These are phyloP conservation scores for Meriones unguiculatus DNA, from an alignment of 2,113 vertebrate genomes.

Conservation along the genomic window DNA sequence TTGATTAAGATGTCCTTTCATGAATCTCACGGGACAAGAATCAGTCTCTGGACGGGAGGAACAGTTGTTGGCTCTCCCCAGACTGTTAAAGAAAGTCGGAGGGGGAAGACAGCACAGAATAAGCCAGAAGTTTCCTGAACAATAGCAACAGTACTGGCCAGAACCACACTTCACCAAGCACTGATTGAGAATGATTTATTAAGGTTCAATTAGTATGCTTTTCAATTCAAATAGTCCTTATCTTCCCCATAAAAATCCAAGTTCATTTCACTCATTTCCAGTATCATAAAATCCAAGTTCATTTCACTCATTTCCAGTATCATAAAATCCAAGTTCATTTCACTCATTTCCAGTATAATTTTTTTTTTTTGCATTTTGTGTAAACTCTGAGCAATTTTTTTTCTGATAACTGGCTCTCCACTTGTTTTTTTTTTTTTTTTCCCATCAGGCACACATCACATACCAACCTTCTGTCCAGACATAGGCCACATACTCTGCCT, in stretches of 20 bases:
- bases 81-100: neutral
- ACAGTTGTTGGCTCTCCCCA: neutral
- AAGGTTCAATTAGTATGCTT: conserved; percentile 76
- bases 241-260: conserved; percentile 71
- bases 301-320: conserved; percentile 56
- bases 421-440: neutral
- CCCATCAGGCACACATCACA: neutral
- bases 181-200: conserved; percentile 75
- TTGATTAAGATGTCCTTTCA: neutral
- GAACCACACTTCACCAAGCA: conserved; percentile 49
- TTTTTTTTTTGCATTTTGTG: conserved; percentile 49
- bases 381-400: conserved; percentile 37
- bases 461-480: neutral
- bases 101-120: neutral
- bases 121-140: neutral
- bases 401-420: conserved; percentile 7
- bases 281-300: conserved; percentile 64
- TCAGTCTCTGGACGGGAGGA: neutral
- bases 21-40: neutral
- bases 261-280: conserved; percentile 61
- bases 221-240: conserved; percentile 67
- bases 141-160: conserved; percentile 18
- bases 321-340: conserved; percentile 69
- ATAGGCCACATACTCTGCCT: neutral
- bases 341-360: conserved; percentile 31